Evolutionary conservation across 2,113 vertebrate species (phyloP).

Genomic region (Gallinago paraguaiae): DNA sequence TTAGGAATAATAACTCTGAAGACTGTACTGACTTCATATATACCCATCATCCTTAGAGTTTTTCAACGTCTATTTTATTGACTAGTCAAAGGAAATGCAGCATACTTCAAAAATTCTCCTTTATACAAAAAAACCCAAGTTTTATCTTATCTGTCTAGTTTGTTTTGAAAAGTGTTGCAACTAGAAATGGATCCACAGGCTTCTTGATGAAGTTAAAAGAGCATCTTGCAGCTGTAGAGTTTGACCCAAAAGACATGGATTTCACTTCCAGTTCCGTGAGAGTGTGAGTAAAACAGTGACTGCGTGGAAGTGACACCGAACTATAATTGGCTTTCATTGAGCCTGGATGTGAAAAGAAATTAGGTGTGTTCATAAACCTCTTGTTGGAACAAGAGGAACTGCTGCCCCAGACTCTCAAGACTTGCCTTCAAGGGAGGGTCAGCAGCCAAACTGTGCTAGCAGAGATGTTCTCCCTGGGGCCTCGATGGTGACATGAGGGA

Average conservation of each 20-base stretch:
- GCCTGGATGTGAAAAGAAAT: background rate
- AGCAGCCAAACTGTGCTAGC: background rate
- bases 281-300: background rate
- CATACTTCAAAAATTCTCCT: background rate
- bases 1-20: background rate
- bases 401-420: background rate
- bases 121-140: background rate
- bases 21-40: background rate
- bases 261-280: background rate
- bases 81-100: background rate
- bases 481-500: background rate
- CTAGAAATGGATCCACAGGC: background rate
- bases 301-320: background rate
- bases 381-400: background rate
- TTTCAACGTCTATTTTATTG: background rate
- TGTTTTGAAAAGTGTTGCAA: constrained; percentile 7
- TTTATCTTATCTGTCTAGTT: background rate
- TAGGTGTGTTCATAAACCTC: background rate
- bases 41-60: background rate
- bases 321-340: background rate
- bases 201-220: background rate
- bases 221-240: background rate
- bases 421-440: background rate
- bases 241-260: background rate
- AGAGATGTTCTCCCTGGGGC: background rate